Base-by-base conservation (phyloP, 1,140 invertebrate genomes). In the Leptonema lineaticorne region DNA sequence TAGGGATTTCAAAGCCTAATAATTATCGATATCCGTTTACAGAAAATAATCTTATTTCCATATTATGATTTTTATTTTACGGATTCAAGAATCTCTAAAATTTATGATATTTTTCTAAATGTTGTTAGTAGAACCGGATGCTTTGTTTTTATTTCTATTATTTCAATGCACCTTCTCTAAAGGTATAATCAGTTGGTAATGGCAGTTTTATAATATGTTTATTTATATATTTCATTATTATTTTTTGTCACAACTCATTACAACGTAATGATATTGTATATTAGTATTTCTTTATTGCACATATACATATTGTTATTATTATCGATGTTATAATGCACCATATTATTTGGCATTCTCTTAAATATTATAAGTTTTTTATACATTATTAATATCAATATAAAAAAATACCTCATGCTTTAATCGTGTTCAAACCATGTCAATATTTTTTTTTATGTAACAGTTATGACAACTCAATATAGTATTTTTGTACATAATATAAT, bases 331-430 rank as follows among this genome's bases (percentile, higher is more conserved):
- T 37, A 37, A 37, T 37, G 6, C 14, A 8, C 14, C 14, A 37
- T 37, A 37, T 8, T 37, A 37, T 37, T 37, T 37, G 6, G 7
- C 30, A 8, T 8, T 8, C n/a, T n/a, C n/a, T n/a, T n/a, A n/a
- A n/a, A n/a, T 41, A 4, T 41, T 41, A 41, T 5, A 26, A 22
- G n/a, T 22, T 57, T 28, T 57, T 57, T 57, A 28, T 18, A 5
- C 22, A 28, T 57, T 33, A 33, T 59, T n/a, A n/a, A n/a, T 16
- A 18, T 30, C 29, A 28, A 67, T 68, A 66, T 67, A 65, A 71
- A 71, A 65, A 48, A 71, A 62, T 71, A 71, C 69, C 69, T 71
- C 69, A 71, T 63, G 26, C 37, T 53, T 67, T 70, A 63, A 60
- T 67, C 64, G 33, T 63, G 69, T 70, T 70, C 64, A 67, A 64